phyloP scores from a whole-genome alignment of 1,140 invertebrate genomes.

The Bicyclus anynana region DNA sequence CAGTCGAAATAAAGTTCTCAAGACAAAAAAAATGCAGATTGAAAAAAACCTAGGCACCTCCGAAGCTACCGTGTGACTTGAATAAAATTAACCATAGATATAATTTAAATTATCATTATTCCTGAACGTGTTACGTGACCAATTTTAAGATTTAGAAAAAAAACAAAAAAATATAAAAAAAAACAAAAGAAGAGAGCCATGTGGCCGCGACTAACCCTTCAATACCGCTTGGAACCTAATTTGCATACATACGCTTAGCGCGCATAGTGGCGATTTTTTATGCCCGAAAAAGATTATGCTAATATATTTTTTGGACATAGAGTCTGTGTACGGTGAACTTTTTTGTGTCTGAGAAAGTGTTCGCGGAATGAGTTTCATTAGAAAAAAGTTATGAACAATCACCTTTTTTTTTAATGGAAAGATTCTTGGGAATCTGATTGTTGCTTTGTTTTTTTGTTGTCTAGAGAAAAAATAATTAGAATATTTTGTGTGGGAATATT shows the following conservation, averaged over 20 bases:
- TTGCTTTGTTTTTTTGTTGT: not conserved
- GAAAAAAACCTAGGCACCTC: conserved; percentile 29
- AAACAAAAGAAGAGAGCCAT: conserved; percentile 37
- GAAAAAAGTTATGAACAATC: conserved; percentile 29
- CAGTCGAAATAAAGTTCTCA: conserved; percentile 17
- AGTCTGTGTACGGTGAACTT: conserved; percentile 17
- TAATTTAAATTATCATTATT: conserved; percentile 34
- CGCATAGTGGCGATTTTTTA: conserved; percentile 63
- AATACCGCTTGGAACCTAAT: conserved; percentile 30
- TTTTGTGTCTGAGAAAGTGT: conserved; percentile 38
- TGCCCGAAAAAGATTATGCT: conserved; percentile 56
- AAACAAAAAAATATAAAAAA: conserved; percentile 47
- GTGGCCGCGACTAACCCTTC: conserved; percentile 41
- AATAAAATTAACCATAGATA: conserved; percentile 53
- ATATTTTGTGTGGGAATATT: not conserved
- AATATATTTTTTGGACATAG: conserved; percentile 70
- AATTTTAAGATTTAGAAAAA: conserved; percentile 31
- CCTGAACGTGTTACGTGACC: conserved; percentile 58
- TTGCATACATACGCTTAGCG: conserved; percentile 63
- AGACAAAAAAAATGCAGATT: conserved; percentile 36
- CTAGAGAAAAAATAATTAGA: not conserved
- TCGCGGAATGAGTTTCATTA: conserved; percentile 22
- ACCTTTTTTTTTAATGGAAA: conserved; percentile 22
- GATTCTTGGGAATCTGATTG: conserved; percentile 3
- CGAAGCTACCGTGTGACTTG: conserved; percentile 48